These are phyloP conservation scores for Pluvianellus socialis DNA, from an alignment of 2,113 vertebrate genomes.

Conservation along the genomic window DNA sequence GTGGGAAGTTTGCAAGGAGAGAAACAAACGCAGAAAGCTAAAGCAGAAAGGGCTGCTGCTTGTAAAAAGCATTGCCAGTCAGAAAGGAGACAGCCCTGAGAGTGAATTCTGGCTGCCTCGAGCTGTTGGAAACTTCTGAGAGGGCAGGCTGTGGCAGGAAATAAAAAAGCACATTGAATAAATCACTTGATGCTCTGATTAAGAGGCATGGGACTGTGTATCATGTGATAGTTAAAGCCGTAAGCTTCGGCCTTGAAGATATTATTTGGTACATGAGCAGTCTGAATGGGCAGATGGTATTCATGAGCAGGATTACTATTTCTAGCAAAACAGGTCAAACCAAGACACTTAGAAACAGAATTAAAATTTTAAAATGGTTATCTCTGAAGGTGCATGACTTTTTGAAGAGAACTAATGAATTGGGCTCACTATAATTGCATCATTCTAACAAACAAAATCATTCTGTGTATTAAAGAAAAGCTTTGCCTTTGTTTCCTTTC, in stretches of 20 bases:
- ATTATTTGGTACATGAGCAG: constrained; percentile 22
- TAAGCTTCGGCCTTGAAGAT: constrained; percentile 55
- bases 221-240: constrained; percentile 68
- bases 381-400: neutral
- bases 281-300: constrained; percentile 49
- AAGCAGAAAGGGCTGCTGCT: neutral
- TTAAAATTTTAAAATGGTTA: neutral
- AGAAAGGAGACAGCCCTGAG: neutral
- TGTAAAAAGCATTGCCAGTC: neutral
- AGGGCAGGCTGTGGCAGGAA: constrained; percentile 21
- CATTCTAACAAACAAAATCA: neutral
- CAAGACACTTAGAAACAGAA: neutral
- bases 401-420: neutral
- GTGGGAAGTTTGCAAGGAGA: neutral
- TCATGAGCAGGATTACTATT: constrained; percentile 44
- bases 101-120: neutral
- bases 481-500: neutral
- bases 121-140: constrained; percentile 33
- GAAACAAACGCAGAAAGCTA: neutral
- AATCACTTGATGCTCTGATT: constrained; percentile 77
- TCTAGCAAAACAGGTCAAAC: constrained; percentile 30
- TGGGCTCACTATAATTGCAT: neutral
- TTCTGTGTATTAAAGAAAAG: neutral
- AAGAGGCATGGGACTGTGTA: constrained; percentile 69
- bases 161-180: constrained; percentile 25